Base-by-base conservation (phyloP, 2,888 invertebrate genomes). In the Neoitamus cyanurus region DNA sequence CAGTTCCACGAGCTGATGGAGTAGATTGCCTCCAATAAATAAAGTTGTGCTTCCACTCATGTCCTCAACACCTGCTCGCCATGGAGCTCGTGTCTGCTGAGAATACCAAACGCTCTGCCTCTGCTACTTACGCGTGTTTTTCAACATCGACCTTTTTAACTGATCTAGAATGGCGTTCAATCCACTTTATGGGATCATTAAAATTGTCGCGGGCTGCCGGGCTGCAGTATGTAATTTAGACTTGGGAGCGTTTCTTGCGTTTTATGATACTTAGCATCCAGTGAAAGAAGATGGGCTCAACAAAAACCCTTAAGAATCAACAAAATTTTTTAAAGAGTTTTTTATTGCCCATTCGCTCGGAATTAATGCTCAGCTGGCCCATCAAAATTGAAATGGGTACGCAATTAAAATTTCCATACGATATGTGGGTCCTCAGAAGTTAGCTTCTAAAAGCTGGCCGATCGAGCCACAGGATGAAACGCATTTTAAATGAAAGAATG, bases 161-260 rank as follows among this genome's bases (percentile, higher is more conserved):
- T 37, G 42, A 31, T 36, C 13, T 73, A 73, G 4, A 36, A 73
- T 36, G 11, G n/a, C 34, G 34, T 34, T 42, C 13, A 11, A 7
- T 37, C 42, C 75, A 75, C 75, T 75, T 37, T 46, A 75, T 28
- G 25, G 37, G 42, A 13, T 28, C 75, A 75, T 75, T 75, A 75
- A 75, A 75, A 25, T 75, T 75, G 75, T 42, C 20, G 75, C 75
- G 20, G 25, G 36, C 34, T 36, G 13, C 37, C 25, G 28, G 13
- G 25, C 15, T n/a, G n/a, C 42, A 20, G 75, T n/a, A n/a, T n/a
- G n/a, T 42, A 42, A 42, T 75, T 25, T 37, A 25, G 1, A 46
- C 42, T 75, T 42, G 25, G 20, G 42, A 42, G 25, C 42, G 42
- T 20, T 75, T 28, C 11, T 75, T 42, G 75, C 34, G 13, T 42